Evolutionary conservation across 2,797 vertebrate species (phyloP), one percentile per base, ranked within the genome.

Genomic region (Mus caroli): DNA sequence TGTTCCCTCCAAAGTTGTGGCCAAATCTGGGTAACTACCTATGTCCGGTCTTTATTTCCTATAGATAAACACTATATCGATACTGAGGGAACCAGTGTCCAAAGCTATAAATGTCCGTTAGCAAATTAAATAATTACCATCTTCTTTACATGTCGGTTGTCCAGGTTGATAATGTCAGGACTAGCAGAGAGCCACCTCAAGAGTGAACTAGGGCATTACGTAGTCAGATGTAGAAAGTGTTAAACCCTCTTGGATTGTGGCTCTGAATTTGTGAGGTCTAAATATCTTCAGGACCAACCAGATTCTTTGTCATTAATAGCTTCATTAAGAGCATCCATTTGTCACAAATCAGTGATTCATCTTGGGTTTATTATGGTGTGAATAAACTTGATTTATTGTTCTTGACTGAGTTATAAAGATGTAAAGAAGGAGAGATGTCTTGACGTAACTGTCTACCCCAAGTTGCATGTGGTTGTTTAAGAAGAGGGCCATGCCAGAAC

Each of bases 81-180:
- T 60, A 40, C 28, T 86, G 87, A 79, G 37, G 79, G 85, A 85
- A 56, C 88, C 52, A 26, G 2, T 54, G 56, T 92, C 91, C 46
- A 78, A 88, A 86, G 37, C 46, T 37, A 37, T 91, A 90, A 90
- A 46, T 58, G 43, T 86, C 87, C 78, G 34, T 90, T 87, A 91
- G 76, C 71, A 91, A 91, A 91, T 73, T 75, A 91, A 94, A 76
- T 71, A 93, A 75, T 94, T 84, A 91, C 84, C 86, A 67, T 94
- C 60, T 28, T 71, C 67, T 94, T 77, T 89, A 34, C 34, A 22
- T 96, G 79, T 94, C 77, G 64, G 0, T 79, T 93, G 91, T 88
- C 92, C 62, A 46, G 73, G 83, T 83, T 95, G 78, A 94, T 95
- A 86, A 54, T 90, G 56, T 93, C 80, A 73, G 43, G 62, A 50